A percentile compares a stretch with the other conserved stretches of the same genome.
Evolutionary conservation across 92 coral and sea anemone genomes (phyloP).

Genomic region (Zoanthus solanderi): DNA sequence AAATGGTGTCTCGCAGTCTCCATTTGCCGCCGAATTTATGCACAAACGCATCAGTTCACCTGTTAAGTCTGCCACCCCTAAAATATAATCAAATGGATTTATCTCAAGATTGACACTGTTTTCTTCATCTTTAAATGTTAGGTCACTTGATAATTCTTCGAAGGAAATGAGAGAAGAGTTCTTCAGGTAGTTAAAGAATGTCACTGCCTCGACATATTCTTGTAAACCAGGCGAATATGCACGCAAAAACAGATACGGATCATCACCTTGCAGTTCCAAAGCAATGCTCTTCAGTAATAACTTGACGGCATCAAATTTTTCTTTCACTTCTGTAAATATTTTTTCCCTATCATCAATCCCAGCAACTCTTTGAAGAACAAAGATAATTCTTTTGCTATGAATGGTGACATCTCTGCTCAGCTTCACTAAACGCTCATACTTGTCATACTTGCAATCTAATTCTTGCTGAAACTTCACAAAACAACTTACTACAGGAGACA

Average conservation of each 20-base stretch:
- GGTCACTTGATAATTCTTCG: constrained; percentile 67
- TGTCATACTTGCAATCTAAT: constrained; percentile 86
- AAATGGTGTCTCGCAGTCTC: constrained; percentile 79
- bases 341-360: constrained; percentile 73
- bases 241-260: constrained; percentile 75
- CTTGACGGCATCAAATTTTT: constrained; percentile 77
- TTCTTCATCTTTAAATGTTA: constrained; percentile 66
- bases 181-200: constrained; percentile 85
- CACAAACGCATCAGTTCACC: constrained; percentile 97
- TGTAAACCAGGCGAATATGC: constrained; percentile 96
- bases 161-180: constrained; percentile 69
- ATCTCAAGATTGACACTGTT: constrained; percentile 50
- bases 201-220: constrained; percentile 88
- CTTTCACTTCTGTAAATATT: constrained; percentile 81
- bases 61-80: constrained; percentile 97
- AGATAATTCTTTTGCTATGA: constrained; percentile 88
- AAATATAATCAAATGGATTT: constrained; percentile 83
- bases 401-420: constrained; percentile 93
- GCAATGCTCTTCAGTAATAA: constrained; percentile 81
- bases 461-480: constrained; percentile 82
- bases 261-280: constrained; percentile 81
- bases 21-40: constrained; percentile 91
- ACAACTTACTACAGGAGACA: constrained; percentile 73
- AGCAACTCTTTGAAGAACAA: constrained; percentile 78
- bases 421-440: constrained; percentile 94